phyloP scores from a whole-genome alignment of 92 coral and sea anemone genomes.

The Montipora capitata region DNA sequence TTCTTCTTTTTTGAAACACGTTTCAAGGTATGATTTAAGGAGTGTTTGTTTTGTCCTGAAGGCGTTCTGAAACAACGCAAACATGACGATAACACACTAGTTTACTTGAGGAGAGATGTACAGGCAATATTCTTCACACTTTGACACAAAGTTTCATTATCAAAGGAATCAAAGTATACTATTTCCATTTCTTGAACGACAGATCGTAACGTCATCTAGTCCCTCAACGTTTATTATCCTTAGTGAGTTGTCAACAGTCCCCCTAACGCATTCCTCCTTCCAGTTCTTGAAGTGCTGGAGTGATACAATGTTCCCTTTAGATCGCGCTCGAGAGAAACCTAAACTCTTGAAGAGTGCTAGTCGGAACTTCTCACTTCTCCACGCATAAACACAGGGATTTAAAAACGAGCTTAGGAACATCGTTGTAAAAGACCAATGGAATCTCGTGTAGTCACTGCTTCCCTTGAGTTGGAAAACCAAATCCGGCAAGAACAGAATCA shows the following conservation, averaged over 20 bases:
- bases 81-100: not conserved
- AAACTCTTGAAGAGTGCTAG: constrained; percentile 40
- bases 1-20: not conserved
- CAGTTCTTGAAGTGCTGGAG: not conserved
- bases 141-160: not conserved
- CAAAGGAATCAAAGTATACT: not conserved
- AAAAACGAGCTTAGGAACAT: constrained; percentile 77
- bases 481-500: constrained; percentile 71
- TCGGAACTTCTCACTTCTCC: constrained; percentile 81
- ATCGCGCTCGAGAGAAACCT: constrained; percentile 26
- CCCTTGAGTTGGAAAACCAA: constrained; percentile 50
- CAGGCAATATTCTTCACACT: too few species aligned
- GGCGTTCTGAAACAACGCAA: not conserved
- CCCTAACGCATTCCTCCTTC: not conserved
- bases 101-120: too few species aligned
- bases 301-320: not conserved
- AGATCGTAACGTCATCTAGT: not conserved
- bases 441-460: constrained; percentile 44
- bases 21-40: not conserved
- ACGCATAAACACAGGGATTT: constrained; percentile 79
- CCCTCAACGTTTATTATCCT: not conserved
- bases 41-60: not conserved
- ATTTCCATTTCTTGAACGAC: not conserved
- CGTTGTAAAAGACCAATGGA: constrained; percentile 69
- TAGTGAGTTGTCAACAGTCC: not conserved